Base-by-base conservation (phyloP, 2,797 vertebrate species). In the Semaprochilodus insignis region DNA sequence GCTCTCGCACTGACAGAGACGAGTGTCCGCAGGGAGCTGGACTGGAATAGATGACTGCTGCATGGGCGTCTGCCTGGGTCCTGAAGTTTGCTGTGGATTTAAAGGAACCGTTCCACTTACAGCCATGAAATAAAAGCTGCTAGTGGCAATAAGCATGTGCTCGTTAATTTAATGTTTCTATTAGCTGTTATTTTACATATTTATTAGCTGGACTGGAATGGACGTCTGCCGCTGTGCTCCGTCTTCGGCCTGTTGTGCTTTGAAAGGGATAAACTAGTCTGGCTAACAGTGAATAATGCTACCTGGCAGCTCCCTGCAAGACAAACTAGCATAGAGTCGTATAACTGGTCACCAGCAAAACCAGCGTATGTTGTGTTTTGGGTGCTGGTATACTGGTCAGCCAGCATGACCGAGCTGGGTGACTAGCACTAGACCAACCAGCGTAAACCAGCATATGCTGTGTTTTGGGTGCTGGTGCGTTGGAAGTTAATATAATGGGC, bases 271-370 rank as follows among this genome's bases (percentile, higher is more conserved):
- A 48, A 60, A 6, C 57, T 60, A 23, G n/a, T 7, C 10, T 60
- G 57, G 57, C 21, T 23, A 23, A 23, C n/a, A 60, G 19, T 1
- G 4, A 19, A 57, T 73, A 23, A 73, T 31, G 27, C 55, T 74
- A 74, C 54, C 71, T 54, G 51, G 60, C 70, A 80, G 25, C 40
- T 10, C 14, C 60, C 31, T 73, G 60, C 55, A 23, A 31, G 31
- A 1, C 31, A 51, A 51, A 52, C 16, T 51, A 27, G 36, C 57
- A 40, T 6, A 40, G 36, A 40, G 40, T 10, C 40, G 40, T 10
- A 10, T 44, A 10, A 10, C 40, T 44, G 40, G 6, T 44, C 40
- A 44, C 40, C 40, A 44, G 40, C 40, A 44, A 6, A 44, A 44
- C 6, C 40, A 44, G 5, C 40, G 5, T 44, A 44, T 6, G 40